Percentiles rank a stretch among this genome's conserved stretches.
Conservation (phyloP, 2,888 invertebrate species). For the Drosophila histrio region DNA sequence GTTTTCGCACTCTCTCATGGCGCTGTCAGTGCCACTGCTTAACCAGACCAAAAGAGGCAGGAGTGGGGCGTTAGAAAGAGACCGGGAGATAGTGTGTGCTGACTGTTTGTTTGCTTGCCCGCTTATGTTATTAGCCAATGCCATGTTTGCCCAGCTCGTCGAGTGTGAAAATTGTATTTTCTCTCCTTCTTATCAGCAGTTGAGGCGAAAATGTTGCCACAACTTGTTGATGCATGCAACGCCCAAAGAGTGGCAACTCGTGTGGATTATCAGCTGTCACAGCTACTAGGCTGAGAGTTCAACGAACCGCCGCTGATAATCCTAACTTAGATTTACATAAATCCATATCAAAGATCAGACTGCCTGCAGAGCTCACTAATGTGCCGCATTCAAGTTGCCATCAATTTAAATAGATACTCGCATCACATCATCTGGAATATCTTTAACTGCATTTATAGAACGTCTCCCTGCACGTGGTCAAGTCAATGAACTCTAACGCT, state of each 20-base stretch:
- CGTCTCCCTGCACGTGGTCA: neutral
- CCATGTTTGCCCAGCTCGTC: slow-evolving; percentile 59
- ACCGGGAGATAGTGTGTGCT: neutral
- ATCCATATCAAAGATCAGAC: slow-evolving; percentile 29
- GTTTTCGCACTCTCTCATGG: slow-evolving; percentile 61
- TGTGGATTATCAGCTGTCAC: slow-evolving; percentile 47
- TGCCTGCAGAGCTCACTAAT: slow-evolving; percentile 32
- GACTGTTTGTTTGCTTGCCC: slow-evolving; percentile 62
- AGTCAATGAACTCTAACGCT: slow-evolving; percentile 46
- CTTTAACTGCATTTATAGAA: slow-evolving; percentile 39
- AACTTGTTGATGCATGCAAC: slow-evolving; percentile 67
- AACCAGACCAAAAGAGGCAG: neutral
- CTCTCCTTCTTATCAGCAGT: slow-evolving; percentile 7
- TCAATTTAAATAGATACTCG: slow-evolving; percentile 44
- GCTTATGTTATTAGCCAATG: slow-evolving; percentile 77
- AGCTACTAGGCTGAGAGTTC: slow-evolving; percentile 37
- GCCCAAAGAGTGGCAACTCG: slow-evolving; percentile 38
- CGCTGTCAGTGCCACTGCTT: slow-evolving; percentile 50
- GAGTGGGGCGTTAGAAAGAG: neutral
- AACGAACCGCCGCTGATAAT: slow-evolving; percentile 33
- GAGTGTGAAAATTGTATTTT: slow-evolving; percentile 68
- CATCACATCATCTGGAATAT: slow-evolving; percentile 51
- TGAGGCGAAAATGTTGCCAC: slow-evolving; percentile 31
- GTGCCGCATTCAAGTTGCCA: slow-evolving; percentile 60
- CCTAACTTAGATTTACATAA: slow-evolving; percentile 56